Evolutionary conservation across 1,140 invertebrate species (phyloP).

Genomic region (Idris sp.): DNA sequence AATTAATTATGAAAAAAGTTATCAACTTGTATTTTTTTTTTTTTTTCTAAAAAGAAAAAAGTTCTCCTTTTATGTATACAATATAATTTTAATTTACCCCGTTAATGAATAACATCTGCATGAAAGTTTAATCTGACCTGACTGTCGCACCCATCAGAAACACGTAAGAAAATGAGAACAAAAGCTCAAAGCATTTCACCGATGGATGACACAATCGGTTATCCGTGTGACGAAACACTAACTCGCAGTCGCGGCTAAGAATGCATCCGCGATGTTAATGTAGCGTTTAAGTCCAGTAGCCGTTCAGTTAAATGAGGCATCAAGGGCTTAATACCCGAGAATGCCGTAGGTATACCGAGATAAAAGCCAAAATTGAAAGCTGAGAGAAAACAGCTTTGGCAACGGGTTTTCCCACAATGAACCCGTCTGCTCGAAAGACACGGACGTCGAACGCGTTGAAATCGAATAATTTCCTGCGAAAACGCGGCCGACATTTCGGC

Average conservation of each 20-base stretch:
- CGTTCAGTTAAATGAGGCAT: slow-evolving; percentile 55
- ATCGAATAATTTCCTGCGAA: slow-evolving; percentile 61
- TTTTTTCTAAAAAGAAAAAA: too few species aligned
- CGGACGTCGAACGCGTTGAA: slow-evolving; percentile 38
- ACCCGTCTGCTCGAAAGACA: slow-evolving; percentile 27
- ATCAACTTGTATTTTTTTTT: too few species aligned
- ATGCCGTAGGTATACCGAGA: slow-evolving; percentile 9
- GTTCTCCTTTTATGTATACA: background rate
- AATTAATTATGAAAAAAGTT: too few species aligned
- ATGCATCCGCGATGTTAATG: slow-evolving; percentile 43
- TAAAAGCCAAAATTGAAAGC: slow-evolving; percentile 54
- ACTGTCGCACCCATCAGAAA: slow-evolving; percentile 18
- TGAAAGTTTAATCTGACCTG: background rate
- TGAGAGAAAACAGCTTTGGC: slow-evolving; percentile 32
- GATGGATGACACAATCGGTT: slow-evolving; percentile 51
- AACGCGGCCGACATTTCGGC: slow-evolving; percentile 36
- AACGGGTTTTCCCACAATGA: slow-evolving; percentile 38
- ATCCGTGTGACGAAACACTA: slow-evolving; percentile 42
- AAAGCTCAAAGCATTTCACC: slow-evolving; percentile 43
- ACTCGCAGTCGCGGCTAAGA: slow-evolving; percentile 44
- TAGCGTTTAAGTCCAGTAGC: slow-evolving; percentile 52
- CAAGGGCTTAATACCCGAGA: slow-evolving; percentile 44
- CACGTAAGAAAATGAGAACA: slow-evolving; percentile 43
- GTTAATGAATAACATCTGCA: slow-evolving; percentile 10
- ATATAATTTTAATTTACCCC: background rate